phyloP scores from a whole-genome alignment of 2,797 vertebrate species.

The Myotis daubentonii region DNA sequence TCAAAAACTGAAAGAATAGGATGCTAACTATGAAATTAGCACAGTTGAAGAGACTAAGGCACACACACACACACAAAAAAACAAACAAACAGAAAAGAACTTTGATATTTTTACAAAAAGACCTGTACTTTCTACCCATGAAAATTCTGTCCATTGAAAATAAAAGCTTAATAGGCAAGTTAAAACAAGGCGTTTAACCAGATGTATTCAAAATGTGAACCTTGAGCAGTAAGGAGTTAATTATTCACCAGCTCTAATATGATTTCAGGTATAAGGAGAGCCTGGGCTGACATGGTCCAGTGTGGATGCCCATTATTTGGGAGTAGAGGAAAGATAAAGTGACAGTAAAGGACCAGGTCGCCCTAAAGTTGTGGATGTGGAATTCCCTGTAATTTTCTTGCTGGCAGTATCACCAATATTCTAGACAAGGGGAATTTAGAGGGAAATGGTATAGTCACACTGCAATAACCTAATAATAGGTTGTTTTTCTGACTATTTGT shows the following conservation, averaged over 20 bases:
- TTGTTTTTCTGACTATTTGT: background rate
- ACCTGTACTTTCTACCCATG: background rate
- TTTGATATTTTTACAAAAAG: background rate
- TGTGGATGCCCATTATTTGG: background rate
- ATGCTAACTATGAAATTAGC: background rate
- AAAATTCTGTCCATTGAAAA: background rate
- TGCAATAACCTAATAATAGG: background rate
- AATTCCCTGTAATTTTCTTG: background rate
- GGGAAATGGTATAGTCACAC: background rate
- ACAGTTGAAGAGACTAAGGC: background rate
- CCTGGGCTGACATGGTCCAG: background rate
- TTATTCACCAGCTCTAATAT: background rate
- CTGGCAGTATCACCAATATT: background rate
- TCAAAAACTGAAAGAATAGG: background rate
- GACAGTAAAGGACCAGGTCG: background rate
- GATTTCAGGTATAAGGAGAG: background rate
- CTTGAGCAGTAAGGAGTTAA: background rate
- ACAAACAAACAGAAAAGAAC: background rate
- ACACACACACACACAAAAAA: background rate
- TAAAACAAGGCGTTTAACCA: background rate
- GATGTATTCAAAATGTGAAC: background rate
- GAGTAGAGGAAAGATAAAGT: background rate
- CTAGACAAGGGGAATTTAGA: background rate
- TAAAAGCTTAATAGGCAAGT: background rate
- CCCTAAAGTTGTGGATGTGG: background rate